Evolutionary conservation across 1,140 invertebrate species (phyloP).

Genomic region (Ostrea edulis): DNA sequence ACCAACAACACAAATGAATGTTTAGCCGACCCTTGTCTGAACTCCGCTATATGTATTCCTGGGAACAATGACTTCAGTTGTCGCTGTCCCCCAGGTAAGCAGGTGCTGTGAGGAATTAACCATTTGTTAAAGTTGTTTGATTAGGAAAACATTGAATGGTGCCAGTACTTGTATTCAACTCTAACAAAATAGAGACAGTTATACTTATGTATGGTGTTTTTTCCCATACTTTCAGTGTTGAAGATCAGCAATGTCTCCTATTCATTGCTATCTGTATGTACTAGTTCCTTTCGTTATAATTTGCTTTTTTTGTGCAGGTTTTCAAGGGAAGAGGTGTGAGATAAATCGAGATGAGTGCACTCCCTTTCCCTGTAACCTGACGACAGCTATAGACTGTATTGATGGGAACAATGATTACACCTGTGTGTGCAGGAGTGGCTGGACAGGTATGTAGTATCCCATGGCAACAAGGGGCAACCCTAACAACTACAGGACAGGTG

Average conservation of each 20-base stretch:
- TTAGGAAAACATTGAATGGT: not conserved
- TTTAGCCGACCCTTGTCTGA: conserved; percentile 90
- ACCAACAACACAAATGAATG: conserved; percentile 90
- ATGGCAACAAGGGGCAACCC: no score
- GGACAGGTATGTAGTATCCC: conserved; percentile 86
- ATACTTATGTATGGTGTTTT: no score
- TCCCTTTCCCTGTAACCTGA: conserved; percentile 58
- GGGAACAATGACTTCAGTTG: conserved; percentile 76
- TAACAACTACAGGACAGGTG: conserved; percentile 88
- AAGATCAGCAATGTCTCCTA: not conserved
- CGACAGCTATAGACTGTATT: conserved; percentile 84
- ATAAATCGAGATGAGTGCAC: conserved; percentile 66
- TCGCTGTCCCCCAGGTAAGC: conserved; percentile 58
- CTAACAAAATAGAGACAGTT: not conserved
- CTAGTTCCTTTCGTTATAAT: not conserved
- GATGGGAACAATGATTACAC: conserved; percentile 92
- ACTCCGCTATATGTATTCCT: conserved; percentile 83
- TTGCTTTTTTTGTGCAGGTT: conserved; percentile 60
- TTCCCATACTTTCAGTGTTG: no score
- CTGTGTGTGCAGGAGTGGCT: conserved; percentile 88
- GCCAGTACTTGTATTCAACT: not conserved
- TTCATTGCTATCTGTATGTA: not conserved
- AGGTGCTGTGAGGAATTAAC: no score
- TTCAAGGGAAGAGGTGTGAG: conserved; percentile 75
- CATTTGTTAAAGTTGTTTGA: no score